These are phyloP conservation scores for Erebia ligea DNA, from an alignment of 2,888 invertebrate species.

Conservation along the genomic window DNA sequence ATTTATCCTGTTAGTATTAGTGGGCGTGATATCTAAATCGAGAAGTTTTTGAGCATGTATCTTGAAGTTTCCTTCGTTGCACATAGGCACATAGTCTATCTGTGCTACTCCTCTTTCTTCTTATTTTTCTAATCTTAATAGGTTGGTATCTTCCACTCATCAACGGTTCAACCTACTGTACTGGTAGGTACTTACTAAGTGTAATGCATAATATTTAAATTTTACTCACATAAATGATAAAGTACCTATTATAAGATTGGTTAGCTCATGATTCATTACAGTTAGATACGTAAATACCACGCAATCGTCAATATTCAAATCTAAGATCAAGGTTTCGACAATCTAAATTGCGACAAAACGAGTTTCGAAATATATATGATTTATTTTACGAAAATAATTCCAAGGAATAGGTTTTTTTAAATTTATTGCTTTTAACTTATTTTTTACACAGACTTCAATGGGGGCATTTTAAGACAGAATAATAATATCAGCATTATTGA, in stretches of 20 bases:
- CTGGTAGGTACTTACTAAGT: no score
- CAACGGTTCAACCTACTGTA: no score
- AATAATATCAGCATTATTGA: background rate
- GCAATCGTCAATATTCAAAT: conserved; percentile 25
- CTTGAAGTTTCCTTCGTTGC: no score
- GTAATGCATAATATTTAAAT: background rate
- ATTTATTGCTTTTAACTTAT: conserved; percentile 27
- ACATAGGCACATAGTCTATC: no score
- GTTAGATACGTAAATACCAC: conserved; percentile 17
- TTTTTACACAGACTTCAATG: background rate
- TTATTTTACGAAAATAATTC: conserved; percentile 27
- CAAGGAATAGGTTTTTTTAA: conserved; percentile 7
- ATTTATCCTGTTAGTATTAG: no score
- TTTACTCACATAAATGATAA: background rate
- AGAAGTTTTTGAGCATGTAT: no score
- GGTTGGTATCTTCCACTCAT: no score
- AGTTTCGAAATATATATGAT: conserved; percentile 27
- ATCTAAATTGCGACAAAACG: conserved; percentile 24
- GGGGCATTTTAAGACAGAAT: background rate
- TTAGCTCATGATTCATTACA: conserved; percentile 13
- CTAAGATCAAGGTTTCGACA: conserved; percentile 36
- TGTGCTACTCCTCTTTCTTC: no score
- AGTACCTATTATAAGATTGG: background rate
- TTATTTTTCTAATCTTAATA: no score
- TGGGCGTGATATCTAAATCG: no score